These are phyloP conservation scores for Pseudochirops cupreus DNA, from an alignment of 2,797 vertebrate genomes.

Conservation along the genomic window DNA sequence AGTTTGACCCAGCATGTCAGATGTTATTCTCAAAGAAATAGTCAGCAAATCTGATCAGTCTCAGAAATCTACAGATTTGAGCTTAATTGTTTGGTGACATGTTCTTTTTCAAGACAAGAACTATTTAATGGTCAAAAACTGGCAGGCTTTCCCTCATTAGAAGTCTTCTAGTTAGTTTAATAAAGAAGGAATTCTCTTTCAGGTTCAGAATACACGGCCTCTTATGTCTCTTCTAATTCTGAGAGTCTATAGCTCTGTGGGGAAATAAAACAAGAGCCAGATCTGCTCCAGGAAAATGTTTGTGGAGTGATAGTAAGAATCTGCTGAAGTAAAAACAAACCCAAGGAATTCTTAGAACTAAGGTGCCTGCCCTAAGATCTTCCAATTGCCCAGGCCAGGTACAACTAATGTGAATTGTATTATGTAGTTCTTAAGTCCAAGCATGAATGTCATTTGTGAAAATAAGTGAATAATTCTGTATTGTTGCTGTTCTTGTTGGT, in stretches of 20 bases:
- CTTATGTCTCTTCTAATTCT: background rate
- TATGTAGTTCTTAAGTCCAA: background rate
- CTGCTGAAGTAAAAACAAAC: background rate
- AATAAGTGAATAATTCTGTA: background rate
- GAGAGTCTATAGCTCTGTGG: background rate
- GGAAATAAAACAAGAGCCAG: background rate
- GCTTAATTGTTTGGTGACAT: background rate
- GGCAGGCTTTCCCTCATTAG: background rate
- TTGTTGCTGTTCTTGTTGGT: background rate
- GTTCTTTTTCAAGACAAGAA: background rate
- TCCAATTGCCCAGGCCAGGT: background rate
- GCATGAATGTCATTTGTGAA: background rate
- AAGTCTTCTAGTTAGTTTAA: background rate
- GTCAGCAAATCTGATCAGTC: constrained; percentile 1
- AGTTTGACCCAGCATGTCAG: constrained; percentile 1
- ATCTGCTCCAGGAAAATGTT: background rate
- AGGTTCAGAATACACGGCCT: background rate
- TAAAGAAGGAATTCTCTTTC: background rate
- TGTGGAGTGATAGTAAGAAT: background rate
- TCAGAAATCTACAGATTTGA: background rate
- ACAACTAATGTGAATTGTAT: background rate
- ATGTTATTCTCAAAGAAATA: constrained; percentile 23
- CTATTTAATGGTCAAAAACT: background rate
- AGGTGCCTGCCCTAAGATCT: background rate
- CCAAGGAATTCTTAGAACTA: background rate